A percentile compares a stretch with the other conserved stretches of the same genome.
Conservation (phyloP, 2,888 invertebrate genomes). For the Eurytoma adleriae region DNA sequence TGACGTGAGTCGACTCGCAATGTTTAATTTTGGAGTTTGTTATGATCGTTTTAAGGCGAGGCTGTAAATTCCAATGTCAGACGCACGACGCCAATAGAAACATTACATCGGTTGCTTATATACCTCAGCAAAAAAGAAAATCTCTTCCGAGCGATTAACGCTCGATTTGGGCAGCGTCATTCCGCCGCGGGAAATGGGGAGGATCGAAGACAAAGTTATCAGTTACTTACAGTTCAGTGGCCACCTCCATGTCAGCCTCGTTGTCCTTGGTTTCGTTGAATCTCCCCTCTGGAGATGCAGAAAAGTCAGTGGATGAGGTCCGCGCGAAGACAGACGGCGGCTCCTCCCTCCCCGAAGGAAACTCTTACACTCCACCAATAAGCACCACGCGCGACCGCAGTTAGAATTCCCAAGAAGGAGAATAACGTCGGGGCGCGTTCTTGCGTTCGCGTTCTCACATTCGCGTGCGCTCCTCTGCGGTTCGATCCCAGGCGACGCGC, state of each 20-base stretch:
- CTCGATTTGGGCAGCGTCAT: background rate
- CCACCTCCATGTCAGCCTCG: slow-evolving; percentile 69
- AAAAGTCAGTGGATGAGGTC: background rate
- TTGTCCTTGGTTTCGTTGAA: background rate
- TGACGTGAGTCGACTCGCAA: too few species aligned
- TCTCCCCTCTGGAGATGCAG: too few species aligned
- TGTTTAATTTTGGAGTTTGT: too few species aligned
- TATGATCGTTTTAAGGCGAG: too few species aligned
- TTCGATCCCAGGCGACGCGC: background rate
- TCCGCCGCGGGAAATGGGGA: background rate
- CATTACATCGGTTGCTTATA: background rate
- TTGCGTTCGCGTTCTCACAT: slow-evolving; percentile 1
- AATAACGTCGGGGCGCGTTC: too few species aligned
- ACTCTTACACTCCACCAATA: background rate
- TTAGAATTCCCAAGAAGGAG: too few species aligned
- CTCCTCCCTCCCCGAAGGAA: background rate
- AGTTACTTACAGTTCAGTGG: slow-evolving; percentile 72
- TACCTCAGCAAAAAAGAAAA: background rate
- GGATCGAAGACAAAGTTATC: slow-evolving; percentile 8
- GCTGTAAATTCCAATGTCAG: background rate
- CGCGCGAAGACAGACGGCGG: background rate
- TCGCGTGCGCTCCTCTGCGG: background rate
- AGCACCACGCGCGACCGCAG: too few species aligned
- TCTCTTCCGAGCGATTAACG: slow-evolving; percentile 32
- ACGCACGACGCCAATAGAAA: background rate